Evolutionary conservation across 2,888 invertebrate genomes (phyloP).

Genomic region (Lepidocyrtinus sp.): DNA sequence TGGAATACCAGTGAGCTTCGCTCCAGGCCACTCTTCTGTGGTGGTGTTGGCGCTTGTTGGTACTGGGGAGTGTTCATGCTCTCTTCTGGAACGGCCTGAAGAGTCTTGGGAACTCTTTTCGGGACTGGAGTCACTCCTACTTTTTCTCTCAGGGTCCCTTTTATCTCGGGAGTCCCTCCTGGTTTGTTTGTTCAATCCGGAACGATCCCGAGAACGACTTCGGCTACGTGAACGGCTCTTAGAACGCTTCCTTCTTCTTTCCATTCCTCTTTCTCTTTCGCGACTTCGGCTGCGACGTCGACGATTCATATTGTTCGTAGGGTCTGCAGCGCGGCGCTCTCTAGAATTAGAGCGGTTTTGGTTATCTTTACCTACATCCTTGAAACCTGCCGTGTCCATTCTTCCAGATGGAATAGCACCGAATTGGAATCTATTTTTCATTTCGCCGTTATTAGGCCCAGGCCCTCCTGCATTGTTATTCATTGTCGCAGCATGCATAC

Average conservation of each 20-base stretch:
- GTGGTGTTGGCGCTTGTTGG: constrained; percentile 56
- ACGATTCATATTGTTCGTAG: too few species aligned
- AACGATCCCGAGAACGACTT: constrained; percentile 43
- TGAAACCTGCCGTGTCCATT: constrained; percentile 33
- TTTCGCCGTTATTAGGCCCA: neutral
- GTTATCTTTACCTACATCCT: constrained; percentile 23
- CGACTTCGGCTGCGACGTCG: constrained; percentile 70
- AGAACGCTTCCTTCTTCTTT: constrained; percentile 35
- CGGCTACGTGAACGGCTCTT: constrained; percentile 36
- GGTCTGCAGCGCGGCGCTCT: constrained; percentile 45
- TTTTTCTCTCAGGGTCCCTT: constrained; percentile 43
- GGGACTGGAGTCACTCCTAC: constrained; percentile 60
- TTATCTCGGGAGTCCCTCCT: constrained; percentile 56
- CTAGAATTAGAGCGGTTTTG: constrained; percentile 64
- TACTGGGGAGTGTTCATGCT: constrained; percentile 55
- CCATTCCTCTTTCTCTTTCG: constrained; percentile 62
- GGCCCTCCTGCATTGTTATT: too few species aligned
- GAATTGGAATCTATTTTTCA: constrained; percentile 5
- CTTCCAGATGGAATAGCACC: constrained; percentile 48
- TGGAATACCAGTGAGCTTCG: constrained; percentile 63
- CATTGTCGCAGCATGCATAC: too few species aligned
- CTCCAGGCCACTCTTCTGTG: constrained; percentile 62
- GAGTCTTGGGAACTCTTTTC: constrained; percentile 50
- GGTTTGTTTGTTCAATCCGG: constrained; percentile 25
- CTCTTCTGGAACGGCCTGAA: constrained; percentile 43